Evolutionary conservation across 2,113 vertebrate genomes (phyloP).

Genomic region (Diphyllodes magnificus): DNA sequence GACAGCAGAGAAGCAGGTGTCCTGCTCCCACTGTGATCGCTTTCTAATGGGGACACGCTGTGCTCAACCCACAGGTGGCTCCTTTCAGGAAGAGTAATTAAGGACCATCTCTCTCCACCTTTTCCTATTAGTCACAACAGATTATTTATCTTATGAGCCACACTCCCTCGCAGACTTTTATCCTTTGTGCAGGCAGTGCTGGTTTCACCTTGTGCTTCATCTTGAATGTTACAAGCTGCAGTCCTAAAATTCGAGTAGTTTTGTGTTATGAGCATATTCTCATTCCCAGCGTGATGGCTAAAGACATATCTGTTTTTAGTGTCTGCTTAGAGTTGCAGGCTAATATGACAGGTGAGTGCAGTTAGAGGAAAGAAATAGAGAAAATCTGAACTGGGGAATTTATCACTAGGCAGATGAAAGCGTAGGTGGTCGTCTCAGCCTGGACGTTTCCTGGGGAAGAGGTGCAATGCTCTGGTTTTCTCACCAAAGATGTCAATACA

Average conservation of each 20-base stretch:
- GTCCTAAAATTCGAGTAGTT: not conserved
- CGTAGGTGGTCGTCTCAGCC: accelerated
- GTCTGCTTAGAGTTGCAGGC: not conserved
- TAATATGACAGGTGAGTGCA: not conserved
- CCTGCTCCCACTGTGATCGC: not conserved
- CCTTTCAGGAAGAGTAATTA: conserved; percentile 24
- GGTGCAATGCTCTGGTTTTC: not conserved
- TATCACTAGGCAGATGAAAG: not conserved
- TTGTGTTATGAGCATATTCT: not conserved
- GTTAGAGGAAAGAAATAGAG: not conserved
- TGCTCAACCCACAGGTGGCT: not conserved
- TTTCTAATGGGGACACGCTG: not conserved
- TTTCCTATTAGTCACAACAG: not conserved
- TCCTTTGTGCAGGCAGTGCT: not conserved
- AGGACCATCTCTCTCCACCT: not conserved
- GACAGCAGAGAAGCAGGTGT: not conserved
- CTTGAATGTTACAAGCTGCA: not conserved
- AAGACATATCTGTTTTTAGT: not conserved
- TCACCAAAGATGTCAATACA: not conserved
- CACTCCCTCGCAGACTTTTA: not conserved
- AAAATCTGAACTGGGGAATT: not conserved
- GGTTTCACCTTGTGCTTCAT: not conserved
- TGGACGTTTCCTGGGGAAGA: not conserved
- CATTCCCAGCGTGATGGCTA: not conserved
- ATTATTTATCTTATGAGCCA: not conserved